These are phyloP conservation scores for Rambutsinella grinnellia DNA, from an alignment of 2,888 invertebrate species.

Conservation along the genomic window DNA sequence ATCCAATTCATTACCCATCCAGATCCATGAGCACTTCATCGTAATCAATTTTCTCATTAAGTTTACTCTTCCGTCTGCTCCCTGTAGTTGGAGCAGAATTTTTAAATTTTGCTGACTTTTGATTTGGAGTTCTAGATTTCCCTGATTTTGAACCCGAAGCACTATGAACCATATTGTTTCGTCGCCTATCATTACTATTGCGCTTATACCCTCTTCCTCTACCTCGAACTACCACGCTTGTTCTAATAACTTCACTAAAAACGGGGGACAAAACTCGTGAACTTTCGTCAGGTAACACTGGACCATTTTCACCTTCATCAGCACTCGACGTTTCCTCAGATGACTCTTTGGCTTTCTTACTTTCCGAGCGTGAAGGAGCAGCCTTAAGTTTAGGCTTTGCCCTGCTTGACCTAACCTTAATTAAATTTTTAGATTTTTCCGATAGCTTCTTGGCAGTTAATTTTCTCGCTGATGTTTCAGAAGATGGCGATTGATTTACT, in stretches of 20 bases:
- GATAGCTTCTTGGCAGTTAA: background rate
- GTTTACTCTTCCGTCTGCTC: constrained; percentile 58
- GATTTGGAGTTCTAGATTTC: constrained; percentile 27
- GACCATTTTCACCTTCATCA: constrained; percentile 50
- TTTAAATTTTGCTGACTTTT: constrained; percentile 42
- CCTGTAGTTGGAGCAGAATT: constrained; percentile 38
- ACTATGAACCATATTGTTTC: constrained; percentile 19
- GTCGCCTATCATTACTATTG: constrained; percentile 12
- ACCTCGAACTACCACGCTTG: constrained; percentile 27
- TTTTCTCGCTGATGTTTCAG: background rate
- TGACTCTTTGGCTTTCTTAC: constrained; percentile 31
- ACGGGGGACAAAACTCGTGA: constrained; percentile 49
- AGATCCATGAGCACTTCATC: constrained; percentile 52
- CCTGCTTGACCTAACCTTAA: constrained; percentile 16
- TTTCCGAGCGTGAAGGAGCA: background rate
- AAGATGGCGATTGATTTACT: background rate
- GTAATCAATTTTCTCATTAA: constrained; percentile 59
- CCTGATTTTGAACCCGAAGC: constrained; percentile 26
- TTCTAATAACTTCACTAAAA: constrained; percentile 52
- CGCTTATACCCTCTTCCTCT: constrained; percentile 23
- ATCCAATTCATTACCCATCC: constrained; percentile 31
- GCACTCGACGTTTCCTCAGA: constrained; percentile 52
- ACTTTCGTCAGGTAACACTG: constrained; percentile 33
- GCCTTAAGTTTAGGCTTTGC: constrained; percentile 13
- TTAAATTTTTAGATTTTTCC: constrained; percentile 11